Percentiles rank a stretch among this genome's conserved stretches.
These are phyloP conservation scores for Rutilus rutilus DNA, from an alignment of 2,113 vertebrate species.

Conservation along the genomic window DNA sequence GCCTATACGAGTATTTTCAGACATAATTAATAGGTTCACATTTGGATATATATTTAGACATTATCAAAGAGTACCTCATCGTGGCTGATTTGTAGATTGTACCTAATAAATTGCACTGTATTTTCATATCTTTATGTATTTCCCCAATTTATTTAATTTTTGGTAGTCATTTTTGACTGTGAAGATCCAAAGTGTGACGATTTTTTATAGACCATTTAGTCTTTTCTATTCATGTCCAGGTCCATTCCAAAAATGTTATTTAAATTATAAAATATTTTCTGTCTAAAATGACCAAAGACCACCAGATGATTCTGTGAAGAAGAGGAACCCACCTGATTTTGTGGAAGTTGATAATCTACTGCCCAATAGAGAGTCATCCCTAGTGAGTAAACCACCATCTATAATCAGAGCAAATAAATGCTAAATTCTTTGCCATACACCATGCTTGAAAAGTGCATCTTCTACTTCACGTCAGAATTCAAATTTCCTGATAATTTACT, in stretches of 20 bases:
- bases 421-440: not conserved
- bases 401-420: constrained; percentile 55
- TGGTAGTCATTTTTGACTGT: not conserved
- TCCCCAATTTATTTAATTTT: not conserved
- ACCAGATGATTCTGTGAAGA: not conserved
- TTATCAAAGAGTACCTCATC: not conserved
- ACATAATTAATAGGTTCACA: not conserved
- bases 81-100: not conserved
- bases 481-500: too few relatives aligned
- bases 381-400: constrained; percentile 87
- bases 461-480: too few relatives aligned
- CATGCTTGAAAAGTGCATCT: too few relatives aligned
- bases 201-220: not conserved
- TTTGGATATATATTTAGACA: not conserved
- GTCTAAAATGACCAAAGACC: too few relatives aligned
- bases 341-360: constrained; percentile 84
- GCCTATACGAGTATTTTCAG: too few relatives aligned
- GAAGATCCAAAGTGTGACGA: not conserved
- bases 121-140: not conserved
- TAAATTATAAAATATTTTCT: too few relatives aligned
- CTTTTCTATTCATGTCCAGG: too few relatives aligned
- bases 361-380: constrained; percentile 93
- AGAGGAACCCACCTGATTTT: constrained; percentile 78
- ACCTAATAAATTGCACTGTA: not conserved
- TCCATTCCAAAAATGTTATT: too few relatives aligned